Evolutionary conservation across 2,797 vertebrate species (phyloP), one percentile per base, ranked within the genome.

Genomic region (Graptemys geographica): DNA sequence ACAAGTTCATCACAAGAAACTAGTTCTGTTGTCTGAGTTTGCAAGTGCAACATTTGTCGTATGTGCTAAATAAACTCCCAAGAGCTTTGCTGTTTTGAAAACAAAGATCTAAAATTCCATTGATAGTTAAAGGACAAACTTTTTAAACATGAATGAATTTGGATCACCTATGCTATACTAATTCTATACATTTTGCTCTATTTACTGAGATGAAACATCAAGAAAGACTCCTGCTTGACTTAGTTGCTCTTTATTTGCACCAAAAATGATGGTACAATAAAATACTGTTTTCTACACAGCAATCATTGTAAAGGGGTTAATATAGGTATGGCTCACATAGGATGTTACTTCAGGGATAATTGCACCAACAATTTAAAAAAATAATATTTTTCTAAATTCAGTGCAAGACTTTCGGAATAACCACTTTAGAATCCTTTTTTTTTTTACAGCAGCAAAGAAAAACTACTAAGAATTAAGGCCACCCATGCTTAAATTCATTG

Each of bases 401-500:
- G 98, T 98, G 98, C 98, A 98, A 97, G 96, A 98, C 95, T 98
- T 98, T 57, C 96, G 97, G 96, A 97, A 97, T 96, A 97, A 98
- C 94, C 93, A 96, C 95, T 92, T 97, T 95, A 97, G 93, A 97
- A 97, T 97, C 53, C 96, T 51, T 51, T 97, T 96, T 93, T 93
- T 81, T 96, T 96, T 95, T 94, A 98, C 97, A 98, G 98, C 97
- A 98, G 97, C 96, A 98, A 98, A 98, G 94, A 98, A 98, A 98
- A 97, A 98, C 91, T 95, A 97, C 95, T 97, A 97, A 97, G 97
- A 97, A 98, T 98, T 98, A 98, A 98, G 98, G 98, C 98, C 98
- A 98, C 98, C 97, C 98, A 98, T 98, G 98, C 97, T 98, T 98
- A 97, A 98, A 98, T 98, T 97, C 97, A 98, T 96, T 97, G 97